Base-by-base conservation (phyloP, 2,888 invertebrate species). In the Barypeithes pellucidus region DNA sequence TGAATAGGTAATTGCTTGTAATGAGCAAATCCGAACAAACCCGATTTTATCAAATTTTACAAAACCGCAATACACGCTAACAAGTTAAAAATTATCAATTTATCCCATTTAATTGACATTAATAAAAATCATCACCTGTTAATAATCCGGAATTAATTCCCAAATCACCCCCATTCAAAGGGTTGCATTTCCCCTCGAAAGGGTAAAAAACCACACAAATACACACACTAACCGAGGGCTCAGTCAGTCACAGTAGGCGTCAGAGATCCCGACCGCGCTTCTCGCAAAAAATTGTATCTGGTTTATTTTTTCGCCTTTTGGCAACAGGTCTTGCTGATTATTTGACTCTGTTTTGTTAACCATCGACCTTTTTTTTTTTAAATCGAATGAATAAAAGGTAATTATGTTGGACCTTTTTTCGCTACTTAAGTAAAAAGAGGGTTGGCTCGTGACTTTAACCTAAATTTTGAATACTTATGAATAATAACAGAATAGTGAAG, bases 311-410 rank as follows among this genome's bases (percentile, higher is more conserved):
- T 59, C 67, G 57, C 45, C 7, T 54, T 33, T 33, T 43, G 63
- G 67, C 67, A 67, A 67, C 67, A 67, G 67, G 67, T 67, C 59
- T 43, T 47, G 67, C 29, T 59, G 67, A 67, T 67, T 67, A 63
- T 63, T 63, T 57, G 54, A 57, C 54, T 57, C 16, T 33, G 54
- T 57, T 57, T 57, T 33, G 54, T 33, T 57, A 33, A 29, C 33
- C 29, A 57, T 57, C 54, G 54, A 57, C 54, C 54, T 57, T 57
- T 57, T 57, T 57, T 57, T 57, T 57, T 57, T 57, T 57, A 33
- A 57, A 57, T 57, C 33, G 33, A 57, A 33, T 57, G 54, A 57
- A 57, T 57, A 33, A 57, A 57, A 57, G 33, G 33, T 57, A 57
- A 57, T 57, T 33, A 18, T 33, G 16, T 33, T 57, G 16, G 16